Percentiles rank a stretch among this genome's conserved stretches.
These are phyloP conservation scores for Microcebus murinus DNA, from an alignment of 2,113 vertebrate species.

Conservation along the genomic window DNA sequence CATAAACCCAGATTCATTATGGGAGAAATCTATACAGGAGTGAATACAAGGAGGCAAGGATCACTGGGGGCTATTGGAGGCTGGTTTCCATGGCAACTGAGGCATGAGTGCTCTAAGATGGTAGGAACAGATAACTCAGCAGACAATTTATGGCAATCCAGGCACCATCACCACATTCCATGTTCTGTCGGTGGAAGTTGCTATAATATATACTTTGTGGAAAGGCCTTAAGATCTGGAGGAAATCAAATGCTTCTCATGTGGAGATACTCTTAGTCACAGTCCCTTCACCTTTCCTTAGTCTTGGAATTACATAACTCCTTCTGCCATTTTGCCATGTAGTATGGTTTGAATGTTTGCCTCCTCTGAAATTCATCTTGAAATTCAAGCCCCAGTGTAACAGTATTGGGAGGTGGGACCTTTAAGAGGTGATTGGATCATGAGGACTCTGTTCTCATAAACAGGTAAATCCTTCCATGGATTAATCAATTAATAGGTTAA, in stretches of 20 bases:
- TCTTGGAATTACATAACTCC: neutral
- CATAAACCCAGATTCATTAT: neutral
- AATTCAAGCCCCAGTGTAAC: neutral
- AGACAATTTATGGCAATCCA: neutral
- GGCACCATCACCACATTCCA: neutral
- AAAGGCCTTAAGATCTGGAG: neutral
- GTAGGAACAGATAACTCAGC: neutral
- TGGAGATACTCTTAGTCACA: neutral
- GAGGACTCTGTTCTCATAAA: neutral
- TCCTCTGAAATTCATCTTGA: neutral
- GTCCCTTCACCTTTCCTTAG: neutral
- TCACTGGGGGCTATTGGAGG: neutral
- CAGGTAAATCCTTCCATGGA: neutral
- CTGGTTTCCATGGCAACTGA: neutral
- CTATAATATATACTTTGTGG: neutral
- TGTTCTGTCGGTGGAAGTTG: neutral
- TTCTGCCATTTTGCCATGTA: neutral
- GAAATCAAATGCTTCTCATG: neutral
- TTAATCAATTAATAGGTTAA: neutral
- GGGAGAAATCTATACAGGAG: neutral
- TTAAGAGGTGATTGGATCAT: neutral
- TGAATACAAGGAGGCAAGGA: neutral
- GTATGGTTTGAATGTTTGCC: neutral
- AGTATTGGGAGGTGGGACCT: neutral
- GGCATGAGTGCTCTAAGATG: neutral